These are phyloP conservation scores for Drosophila ananassae DNA, from an alignment of 1,140 invertebrate species.

Conservation along the genomic window DNA sequence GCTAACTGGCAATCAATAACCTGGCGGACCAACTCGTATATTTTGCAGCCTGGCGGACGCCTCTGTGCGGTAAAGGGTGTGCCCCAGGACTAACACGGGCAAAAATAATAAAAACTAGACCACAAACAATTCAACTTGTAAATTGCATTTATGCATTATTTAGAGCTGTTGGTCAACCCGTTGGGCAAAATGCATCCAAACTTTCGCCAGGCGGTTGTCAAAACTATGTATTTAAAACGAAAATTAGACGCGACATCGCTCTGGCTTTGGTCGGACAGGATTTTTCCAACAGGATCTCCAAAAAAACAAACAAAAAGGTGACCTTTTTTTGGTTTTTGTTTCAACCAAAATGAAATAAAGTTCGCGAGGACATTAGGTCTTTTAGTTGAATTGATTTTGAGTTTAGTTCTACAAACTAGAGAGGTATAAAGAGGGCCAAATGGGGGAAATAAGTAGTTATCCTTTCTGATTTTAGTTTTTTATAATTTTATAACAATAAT, in stretches of 20 bases:
- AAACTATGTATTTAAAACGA: conserved; percentile 76
- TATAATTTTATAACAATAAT: too few species aligned
- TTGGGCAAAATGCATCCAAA: conserved; percentile 59
- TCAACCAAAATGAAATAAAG: background rate
- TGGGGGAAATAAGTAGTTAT: too few species aligned
- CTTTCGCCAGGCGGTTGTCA: conserved; percentile 63
- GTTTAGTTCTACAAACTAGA: background rate
- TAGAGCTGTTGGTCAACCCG: conserved; percentile 43
- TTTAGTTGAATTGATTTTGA: background rate
- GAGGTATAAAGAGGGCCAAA: too few species aligned
- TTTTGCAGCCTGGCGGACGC: background rate
- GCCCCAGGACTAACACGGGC: too few species aligned
- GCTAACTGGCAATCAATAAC: conserved; percentile 46
- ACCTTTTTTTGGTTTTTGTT: background rate
- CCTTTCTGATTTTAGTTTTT: too few species aligned
- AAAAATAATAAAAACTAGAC: conserved; percentile 15
- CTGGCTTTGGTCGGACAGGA: background rate
- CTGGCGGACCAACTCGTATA: conserved; percentile 24
- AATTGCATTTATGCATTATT: conserved; percentile 60
- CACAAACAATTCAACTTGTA: conserved; percentile 43
- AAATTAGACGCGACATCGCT: conserved; percentile 71
- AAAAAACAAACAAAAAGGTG: background rate
- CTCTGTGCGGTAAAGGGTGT: background rate
- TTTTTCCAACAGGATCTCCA: background rate
- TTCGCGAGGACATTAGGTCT: background rate